Percentiles rank a stretch among this genome's conserved stretches.
phyloP scores from a whole-genome alignment of 2,113 vertebrate species.

The Silurus asotus region DNA sequence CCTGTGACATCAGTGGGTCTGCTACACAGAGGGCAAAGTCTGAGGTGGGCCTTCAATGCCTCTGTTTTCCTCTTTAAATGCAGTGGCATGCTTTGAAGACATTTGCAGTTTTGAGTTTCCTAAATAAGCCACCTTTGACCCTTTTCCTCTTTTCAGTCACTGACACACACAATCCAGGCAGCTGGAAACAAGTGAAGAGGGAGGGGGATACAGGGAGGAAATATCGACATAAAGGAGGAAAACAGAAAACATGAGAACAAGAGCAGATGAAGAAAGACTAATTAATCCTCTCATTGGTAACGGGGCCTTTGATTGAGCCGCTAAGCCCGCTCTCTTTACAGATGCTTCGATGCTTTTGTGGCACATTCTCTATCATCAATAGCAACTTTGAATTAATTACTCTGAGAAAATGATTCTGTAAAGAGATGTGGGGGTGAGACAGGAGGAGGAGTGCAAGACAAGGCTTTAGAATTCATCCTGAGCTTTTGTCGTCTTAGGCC shows the following conservation, averaged over 20 bases:
- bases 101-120: conserved; percentile 51
- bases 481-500: conserved; percentile 68
- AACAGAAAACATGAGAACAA: conserved; percentile 57
- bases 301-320: conserved; percentile 58
- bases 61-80: conserved; percentile 49
- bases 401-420: conserved; percentile 52
- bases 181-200: conserved; percentile 47
- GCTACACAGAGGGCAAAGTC: conserved; percentile 71
- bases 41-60: conserved; percentile 58
- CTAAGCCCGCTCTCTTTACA: conserved; percentile 49
- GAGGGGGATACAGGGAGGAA: conserved; percentile 40
- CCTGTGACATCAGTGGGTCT: conserved; percentile 75
- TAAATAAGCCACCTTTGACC: conserved; percentile 53
- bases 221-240: conserved; percentile 61
- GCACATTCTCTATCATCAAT: conserved; percentile 72
- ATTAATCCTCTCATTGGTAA: conserved; percentile 72
- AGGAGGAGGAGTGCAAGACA: conserved; percentile 64
- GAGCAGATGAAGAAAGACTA: conserved; percentile 63
- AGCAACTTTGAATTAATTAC: conserved; percentile 74
- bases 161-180: conserved; percentile 54
- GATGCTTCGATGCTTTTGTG: conserved; percentile 64
- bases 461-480: conserved; percentile 68
- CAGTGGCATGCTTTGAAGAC: conserved; percentile 64
- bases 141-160: conserved; percentile 48
- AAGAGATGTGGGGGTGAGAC: conserved; percentile 44